A percentile compares a stretch with the other conserved stretches of the same genome.
Conservation (phyloP, 2,113 vertebrate genomes). For the Oncorhynchus keta region DNA sequence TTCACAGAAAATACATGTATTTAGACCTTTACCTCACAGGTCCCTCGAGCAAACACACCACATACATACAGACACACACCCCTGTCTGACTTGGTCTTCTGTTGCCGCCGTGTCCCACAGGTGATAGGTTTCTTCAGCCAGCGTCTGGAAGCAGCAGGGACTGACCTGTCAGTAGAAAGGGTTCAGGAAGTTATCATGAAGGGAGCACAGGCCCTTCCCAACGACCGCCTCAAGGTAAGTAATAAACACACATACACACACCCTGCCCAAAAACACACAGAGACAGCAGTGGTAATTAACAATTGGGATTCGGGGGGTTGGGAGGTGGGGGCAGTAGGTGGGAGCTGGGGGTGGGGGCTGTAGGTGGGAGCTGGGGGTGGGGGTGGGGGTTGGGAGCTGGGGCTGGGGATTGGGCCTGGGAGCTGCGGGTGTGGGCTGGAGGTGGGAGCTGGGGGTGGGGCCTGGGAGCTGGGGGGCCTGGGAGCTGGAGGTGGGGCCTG, state of each 20-base stretch:
- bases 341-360: no score
- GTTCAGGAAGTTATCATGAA: constrained; percentile 99
- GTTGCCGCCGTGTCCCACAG: constrained; percentile 62
- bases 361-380: neutral
- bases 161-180: constrained; percentile 92
- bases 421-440: neutral
- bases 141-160: constrained; percentile 89
- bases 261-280: neutral
- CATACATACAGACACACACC: no score
- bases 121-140: constrained; percentile 96
- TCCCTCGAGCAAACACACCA: neutral
- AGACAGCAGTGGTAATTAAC: neutral
- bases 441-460: neutral
- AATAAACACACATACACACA: neutral
- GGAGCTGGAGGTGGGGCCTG: no score
- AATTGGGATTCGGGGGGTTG: neutral
- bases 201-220: constrained; percentile 90
- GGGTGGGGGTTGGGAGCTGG: no score
- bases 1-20: no score
- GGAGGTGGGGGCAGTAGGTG: neutral
- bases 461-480: neutral
- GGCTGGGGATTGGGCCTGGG: neutral
- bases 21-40: neutral
- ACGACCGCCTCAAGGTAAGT: constrained; percentile 92
- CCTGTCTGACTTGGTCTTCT: constrained; percentile 14